Conservation (phyloP, 1,140 invertebrate genomes). For the Prorops nasuta region DNA sequence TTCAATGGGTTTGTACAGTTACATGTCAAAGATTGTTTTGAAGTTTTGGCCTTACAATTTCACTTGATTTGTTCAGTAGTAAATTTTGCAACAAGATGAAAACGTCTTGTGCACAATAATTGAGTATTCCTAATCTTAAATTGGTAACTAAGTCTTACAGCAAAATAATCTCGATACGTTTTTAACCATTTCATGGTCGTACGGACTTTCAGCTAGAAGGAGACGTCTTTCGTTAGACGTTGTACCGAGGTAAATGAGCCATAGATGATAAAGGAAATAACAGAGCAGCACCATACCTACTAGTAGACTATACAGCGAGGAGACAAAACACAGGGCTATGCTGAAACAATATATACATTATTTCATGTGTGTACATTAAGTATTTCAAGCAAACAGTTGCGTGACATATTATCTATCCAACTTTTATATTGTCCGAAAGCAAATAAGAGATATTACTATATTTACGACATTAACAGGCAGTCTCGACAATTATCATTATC, state of each 20-base stretch:
- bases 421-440: slow-evolving; percentile 21
- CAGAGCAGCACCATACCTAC: slow-evolving; percentile 42
- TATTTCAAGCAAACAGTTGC: slow-evolving; percentile 19
- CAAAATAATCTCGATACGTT: slow-evolving; percentile 40
- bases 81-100: too few species aligned
- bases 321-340: slow-evolving; percentile 53
- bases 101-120: too few species aligned
- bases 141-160: slow-evolving; percentile 44
- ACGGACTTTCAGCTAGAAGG: slow-evolving; percentile 22
- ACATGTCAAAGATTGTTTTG: too few species aligned
- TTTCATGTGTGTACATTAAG: slow-evolving; percentile 19
- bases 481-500: slow-evolving; percentile 31
- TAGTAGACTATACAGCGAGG: slow-evolving; percentile 50
- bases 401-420: slow-evolving; percentile 24
- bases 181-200: slow-evolving; percentile 34
- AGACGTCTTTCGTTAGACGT: slow-evolving; percentile 45
- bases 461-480: slow-evolving; percentile 20
- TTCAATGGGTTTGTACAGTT: too few species aligned
- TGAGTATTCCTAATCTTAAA: too few species aligned
- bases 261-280: slow-evolving; percentile 49
- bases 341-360: slow-evolving; percentile 41
- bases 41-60: too few species aligned
- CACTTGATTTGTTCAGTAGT: too few species aligned
- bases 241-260: slow-evolving; percentile 43
- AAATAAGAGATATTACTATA: slow-evolving; percentile 29